Evolutionary conservation across 2,113 vertebrate genomes (phyloP).

Genomic region (Leuciscus idus): DNA sequence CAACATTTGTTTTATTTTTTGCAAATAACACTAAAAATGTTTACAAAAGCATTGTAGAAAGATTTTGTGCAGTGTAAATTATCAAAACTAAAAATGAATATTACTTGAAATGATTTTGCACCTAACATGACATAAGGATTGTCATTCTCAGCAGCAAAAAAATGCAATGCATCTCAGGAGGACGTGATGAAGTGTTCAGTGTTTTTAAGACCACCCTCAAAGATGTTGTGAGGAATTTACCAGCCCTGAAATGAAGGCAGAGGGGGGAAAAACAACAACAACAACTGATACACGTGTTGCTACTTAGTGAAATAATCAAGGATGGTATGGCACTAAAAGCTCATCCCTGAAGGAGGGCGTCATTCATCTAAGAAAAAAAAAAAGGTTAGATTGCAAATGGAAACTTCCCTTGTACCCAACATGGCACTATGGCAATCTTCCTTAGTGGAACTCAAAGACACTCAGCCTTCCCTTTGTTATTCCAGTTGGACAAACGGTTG

Average conservation of each 20-base stretch:
- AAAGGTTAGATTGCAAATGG: constrained; percentile 55
- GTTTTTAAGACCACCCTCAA: constrained; percentile 64
- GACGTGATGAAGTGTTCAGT: constrained; percentile 54
- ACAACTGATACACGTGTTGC: constrained; percentile 37
- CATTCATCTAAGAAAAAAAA: constrained; percentile 74
- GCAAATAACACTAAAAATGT: constrained; percentile 84
- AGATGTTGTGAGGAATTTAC: constrained; percentile 24
- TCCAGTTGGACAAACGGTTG: constrained; percentile 64
- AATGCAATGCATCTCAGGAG: constrained; percentile 58
- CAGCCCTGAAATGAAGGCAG: constrained; percentile 27
- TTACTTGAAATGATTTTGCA: constrained; percentile 76
- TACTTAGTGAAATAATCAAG: constrained; percentile 52
- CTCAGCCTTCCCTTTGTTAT: constrained; percentile 74
- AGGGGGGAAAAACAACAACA: not conserved
- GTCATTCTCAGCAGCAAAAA: constrained; percentile 80
- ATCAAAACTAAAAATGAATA: constrained; percentile 80
- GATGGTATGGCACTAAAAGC: constrained; percentile 70
- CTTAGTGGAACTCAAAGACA: constrained; percentile 66
- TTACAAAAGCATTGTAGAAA: constrained; percentile 85
- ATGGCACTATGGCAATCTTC: constrained; percentile 48
- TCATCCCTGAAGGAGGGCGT: constrained; percentile 76
- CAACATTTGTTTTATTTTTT: constrained; percentile 72
- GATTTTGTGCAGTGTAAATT: constrained; percentile 81
- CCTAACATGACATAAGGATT: constrained; percentile 77
- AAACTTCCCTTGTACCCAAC: constrained; percentile 43